Base-by-base conservation (phyloP, 2,888 invertebrate species). In the Drosophila pegasa region DNA sequence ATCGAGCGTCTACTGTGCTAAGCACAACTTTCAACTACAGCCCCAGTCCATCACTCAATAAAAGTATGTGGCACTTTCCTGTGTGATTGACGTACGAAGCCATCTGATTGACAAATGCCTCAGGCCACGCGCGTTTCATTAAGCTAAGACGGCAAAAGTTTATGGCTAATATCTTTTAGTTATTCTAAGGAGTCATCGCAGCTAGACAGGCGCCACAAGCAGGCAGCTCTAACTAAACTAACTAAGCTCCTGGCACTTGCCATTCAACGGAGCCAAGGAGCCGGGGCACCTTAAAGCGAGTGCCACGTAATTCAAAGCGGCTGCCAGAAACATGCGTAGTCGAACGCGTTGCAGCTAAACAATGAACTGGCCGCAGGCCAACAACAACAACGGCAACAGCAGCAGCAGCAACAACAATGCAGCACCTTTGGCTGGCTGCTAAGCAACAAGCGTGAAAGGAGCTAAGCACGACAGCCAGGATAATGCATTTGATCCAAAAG, bases 401-500 rank as follows among this genome's bases (percentile, higher is more conserved):
- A 45, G 9, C 40, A 54, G 10, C 55, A 31, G 12, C 14, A 29
- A 18, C 18, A 47, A 64, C 63, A 79, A 79, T 48, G 61, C 45
- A 20, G 16, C 60, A 59, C 71, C 67, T 74, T 58, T 40, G 48
- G 54, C 37, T 33, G 29, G 65, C 62, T 87, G 71, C 69, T 72
- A 67, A 68, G 68, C 88, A 80, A 84, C 68, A 31, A 51, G 52
- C 60, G 35, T 31, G 50, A 45, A 64, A 59, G 54, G 38, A 52
- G 45, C 43, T 37, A 37, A 12, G 25, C 40, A 43, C 43, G 45
- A 31, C 45, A 45, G 38, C 57, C 35, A 29, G 59, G 58, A 68
- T 74, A 74, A 80, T 87, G 81, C 78, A 88, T 77, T 84, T 88
- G 78, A 87, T 88, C 71, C 71, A 51, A 77, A 54, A 65, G 70